Evolutionary conservation across 1,140 invertebrate species (phyloP).

Genomic region (Theocolax elegans): DNA sequence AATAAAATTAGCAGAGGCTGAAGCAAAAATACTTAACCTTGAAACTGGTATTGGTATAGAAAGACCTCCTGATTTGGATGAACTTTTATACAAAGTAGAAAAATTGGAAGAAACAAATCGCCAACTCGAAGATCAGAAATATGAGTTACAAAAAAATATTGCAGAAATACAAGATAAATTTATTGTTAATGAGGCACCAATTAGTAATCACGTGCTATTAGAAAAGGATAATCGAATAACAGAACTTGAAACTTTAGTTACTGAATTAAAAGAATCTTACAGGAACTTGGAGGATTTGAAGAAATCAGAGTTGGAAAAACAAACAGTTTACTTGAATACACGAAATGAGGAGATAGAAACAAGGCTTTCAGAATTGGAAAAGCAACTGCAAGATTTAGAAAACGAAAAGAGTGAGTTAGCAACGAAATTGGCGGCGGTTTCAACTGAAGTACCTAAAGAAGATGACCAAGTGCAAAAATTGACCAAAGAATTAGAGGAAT

Average conservation of each 20-base stretch:
- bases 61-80: slow-evolving; percentile 46
- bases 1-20: slow-evolving; percentile 56
- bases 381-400: slow-evolving; percentile 52
- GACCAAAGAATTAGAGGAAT: slow-evolving; percentile 77
- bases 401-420: slow-evolving; percentile 53
- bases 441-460: slow-evolving; percentile 54
- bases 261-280: slow-evolving; percentile 58
- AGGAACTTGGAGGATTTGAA: slow-evolving; percentile 54
- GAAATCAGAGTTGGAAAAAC: slow-evolving; percentile 52
- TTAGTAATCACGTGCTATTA: slow-evolving; percentile 46
- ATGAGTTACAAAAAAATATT: slow-evolving; percentile 57
- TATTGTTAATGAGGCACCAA: slow-evolving; percentile 40
- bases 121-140: slow-evolving; percentile 58
- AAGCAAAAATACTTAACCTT: slow-evolving; percentile 53
- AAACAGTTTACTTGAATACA: slow-evolving; percentile 49
- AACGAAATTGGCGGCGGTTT: slow-evolving; percentile 43
- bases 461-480: slow-evolving; percentile 68
- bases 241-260: slow-evolving; percentile 61
- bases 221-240: slow-evolving; percentile 61
- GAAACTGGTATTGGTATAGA: slow-evolving; percentile 55
- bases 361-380: slow-evolving; percentile 54
- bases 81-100: slow-evolving; percentile 53
- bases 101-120: slow-evolving; percentile 55
- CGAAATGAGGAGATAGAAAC: slow-evolving; percentile 56
- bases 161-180: slow-evolving; percentile 58